These are phyloP conservation scores for Choreutis nemorana DNA, from an alignment of 2,888 invertebrate genomes.

Conservation along the genomic window DNA sequence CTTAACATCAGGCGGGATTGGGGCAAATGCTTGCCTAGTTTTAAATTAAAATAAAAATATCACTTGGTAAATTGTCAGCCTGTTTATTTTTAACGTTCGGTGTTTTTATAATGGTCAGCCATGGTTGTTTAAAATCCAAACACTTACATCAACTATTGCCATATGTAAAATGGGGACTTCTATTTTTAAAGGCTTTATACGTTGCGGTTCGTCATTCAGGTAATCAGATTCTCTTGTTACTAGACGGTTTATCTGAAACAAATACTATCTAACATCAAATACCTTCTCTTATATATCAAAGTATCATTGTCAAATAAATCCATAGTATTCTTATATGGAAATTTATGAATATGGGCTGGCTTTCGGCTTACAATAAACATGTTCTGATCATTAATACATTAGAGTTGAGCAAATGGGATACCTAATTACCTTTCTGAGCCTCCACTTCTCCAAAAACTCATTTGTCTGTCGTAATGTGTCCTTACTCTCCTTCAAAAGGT, in stretches of 20 bases:
- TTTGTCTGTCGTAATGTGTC: slow-evolving; percentile 36
- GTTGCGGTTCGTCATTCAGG: slow-evolving; percentile 38
- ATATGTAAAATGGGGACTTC: slow-evolving; percentile 51
- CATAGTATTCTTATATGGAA: no score
- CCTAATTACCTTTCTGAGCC: slow-evolving; percentile 26
- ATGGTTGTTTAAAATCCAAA: neutral
- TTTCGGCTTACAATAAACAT: no score
- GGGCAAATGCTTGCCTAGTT: no score
- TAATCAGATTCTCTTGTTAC: slow-evolving; percentile 28
- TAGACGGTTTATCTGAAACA: slow-evolving; percentile 24
- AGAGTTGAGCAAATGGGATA: no score
- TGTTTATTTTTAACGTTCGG: no score
- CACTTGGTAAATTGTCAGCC: no score
- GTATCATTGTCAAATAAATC: slow-evolving; percentile 2
- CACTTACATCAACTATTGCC: slow-evolving; percentile 48
- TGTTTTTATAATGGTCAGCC: no score
- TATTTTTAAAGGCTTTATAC: slow-evolving; percentile 30
- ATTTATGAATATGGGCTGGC: no score
- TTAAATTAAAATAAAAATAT: no score
- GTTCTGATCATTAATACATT: no score
- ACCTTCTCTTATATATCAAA: neutral
- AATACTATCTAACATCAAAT: neutral
- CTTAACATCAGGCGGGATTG: no score
- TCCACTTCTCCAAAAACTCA: slow-evolving; percentile 45
- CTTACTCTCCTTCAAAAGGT: slow-evolving; percentile 37